These are phyloP conservation scores for Chrysolina haemoptera DNA, from an alignment of 2,888 invertebrate species.

Conservation along the genomic window DNA sequence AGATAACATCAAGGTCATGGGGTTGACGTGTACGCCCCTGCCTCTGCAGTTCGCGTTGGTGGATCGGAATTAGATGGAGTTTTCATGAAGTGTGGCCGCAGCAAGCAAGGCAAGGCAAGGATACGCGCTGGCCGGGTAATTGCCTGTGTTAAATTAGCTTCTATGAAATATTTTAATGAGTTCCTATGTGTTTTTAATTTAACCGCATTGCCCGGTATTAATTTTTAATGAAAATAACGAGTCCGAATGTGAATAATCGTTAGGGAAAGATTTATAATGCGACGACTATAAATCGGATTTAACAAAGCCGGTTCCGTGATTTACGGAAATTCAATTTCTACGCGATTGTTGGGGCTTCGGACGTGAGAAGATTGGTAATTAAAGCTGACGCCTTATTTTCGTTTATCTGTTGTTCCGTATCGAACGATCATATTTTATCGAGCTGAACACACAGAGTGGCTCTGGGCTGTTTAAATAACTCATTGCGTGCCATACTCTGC, in stretches of 20 bases:
- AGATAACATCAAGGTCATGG: too few species aligned
- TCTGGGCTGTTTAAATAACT: constrained; percentile 6
- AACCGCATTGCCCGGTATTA: constrained; percentile 53
- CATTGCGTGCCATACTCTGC: neutral
- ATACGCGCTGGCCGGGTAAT: constrained; percentile 57
- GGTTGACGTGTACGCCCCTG: constrained; percentile 27
- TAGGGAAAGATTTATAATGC: constrained; percentile 46
- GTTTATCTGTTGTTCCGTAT: constrained; percentile 2
- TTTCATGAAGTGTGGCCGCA: constrained; percentile 62
- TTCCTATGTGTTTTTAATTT: constrained; percentile 63
- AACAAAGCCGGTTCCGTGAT: constrained; percentile 32
- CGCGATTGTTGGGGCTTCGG: neutral
- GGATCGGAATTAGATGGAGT: constrained; percentile 63
- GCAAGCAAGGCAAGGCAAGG: too few species aligned
- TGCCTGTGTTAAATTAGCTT: constrained; percentile 66
- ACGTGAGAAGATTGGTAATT: constrained; percentile 20
- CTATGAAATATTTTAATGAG: constrained; percentile 67
- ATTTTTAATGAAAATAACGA: constrained; percentile 57
- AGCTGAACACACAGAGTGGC: neutral
- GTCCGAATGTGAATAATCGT: constrained; percentile 43
- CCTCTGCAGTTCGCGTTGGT: constrained; percentile 56
- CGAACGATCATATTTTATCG: neutral
- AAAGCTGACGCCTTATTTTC: constrained; percentile 19
- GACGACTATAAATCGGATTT: constrained; percentile 34
- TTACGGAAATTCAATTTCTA: constrained; percentile 19